Evolutionary conservation across 2,888 invertebrate species (phyloP).

Genomic region (Hirudinaria manillensis): DNA sequence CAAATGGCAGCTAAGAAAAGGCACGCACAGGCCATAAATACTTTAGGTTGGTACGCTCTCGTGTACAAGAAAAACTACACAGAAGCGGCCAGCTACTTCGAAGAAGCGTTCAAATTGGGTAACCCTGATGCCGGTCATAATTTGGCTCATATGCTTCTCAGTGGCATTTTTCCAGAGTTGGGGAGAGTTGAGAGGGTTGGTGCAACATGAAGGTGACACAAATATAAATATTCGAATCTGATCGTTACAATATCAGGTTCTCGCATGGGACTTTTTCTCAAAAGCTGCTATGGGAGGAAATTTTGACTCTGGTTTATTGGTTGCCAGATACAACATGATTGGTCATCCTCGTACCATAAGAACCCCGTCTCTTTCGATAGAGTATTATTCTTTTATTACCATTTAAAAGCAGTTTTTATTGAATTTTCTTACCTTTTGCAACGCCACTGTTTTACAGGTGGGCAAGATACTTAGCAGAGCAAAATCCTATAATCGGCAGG

Average conservation of each 20-base stretch:
- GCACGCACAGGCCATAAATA: constrained; percentile 47
- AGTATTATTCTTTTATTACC: constrained; percentile 40
- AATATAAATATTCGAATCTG: background rate
- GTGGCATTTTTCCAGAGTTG: constrained; percentile 45
- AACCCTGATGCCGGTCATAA: constrained; percentile 49
- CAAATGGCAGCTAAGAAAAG: constrained; percentile 45
- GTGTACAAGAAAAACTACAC: constrained; percentile 44
- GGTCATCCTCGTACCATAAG: constrained; percentile 43
- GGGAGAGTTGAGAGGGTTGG: constrained; percentile 27
- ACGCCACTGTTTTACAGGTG: constrained; percentile 43
- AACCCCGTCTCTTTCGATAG: constrained; percentile 42
- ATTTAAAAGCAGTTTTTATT: background rate
- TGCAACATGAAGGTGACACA: too few relatives aligned
- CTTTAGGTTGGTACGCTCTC: constrained; percentile 50
- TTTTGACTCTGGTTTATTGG: constrained; percentile 46
- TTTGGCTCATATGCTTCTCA: constrained; percentile 47
- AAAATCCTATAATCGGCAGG: constrained; percentile 46
- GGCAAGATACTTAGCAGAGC: constrained; percentile 49
- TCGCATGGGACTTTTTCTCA: constrained; percentile 45
- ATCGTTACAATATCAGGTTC: constrained; percentile 41
- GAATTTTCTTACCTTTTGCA: background rate
- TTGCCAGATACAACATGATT: constrained; percentile 45
- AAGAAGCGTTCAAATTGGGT: constrained; percentile 43
- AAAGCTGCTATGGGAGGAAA: constrained; percentile 46
- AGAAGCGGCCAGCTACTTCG: constrained; percentile 45